Evolutionary conservation across 2,888 invertebrate species (phyloP), one percentile per base, ranked within the genome.

Genomic region (Drosophila helvetica): DNA sequence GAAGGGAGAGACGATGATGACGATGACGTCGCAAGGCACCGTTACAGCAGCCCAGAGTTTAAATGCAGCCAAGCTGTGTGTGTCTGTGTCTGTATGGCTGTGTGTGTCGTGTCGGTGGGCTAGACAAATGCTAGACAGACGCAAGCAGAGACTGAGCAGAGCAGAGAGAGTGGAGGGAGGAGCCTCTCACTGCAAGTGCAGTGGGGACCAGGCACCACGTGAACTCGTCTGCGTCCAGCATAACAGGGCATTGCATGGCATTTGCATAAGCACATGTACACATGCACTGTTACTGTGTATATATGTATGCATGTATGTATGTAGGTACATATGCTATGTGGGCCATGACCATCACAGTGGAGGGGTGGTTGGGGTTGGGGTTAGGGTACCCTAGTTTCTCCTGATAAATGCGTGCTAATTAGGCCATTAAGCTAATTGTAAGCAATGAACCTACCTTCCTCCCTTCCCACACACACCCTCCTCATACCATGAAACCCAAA

Each of bases 81-180:
- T 65, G 47, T 45, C 5, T 38, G 60, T 48, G 38, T 66, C 33
- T 25, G 9, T 43, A 12, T 45, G 47, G 47, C 46, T 63, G 48
- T 46, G 55, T 30, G 38, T 57, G 60, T 59, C 43, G 30, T 22
- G 22, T 22, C 27, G 61, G 61, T 66, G 77, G 63, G 79, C 88
- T 85, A 83, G 82, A 80, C 80, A 81, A 81, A 77, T 77, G 85
- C 85, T 80, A 80, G 80, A 83, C 86, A 72, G 72, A 69, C 55
- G 65, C 61, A 33, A 62, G 58, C 25, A 51, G 19, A 50, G 38
- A 50, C 19, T 45, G 25, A 38, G 52, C 19, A 43, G 46, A 10
- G 30, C 27, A 6, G 38, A 2, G 38, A 15, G 15, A n/a, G 38
- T 5, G 6, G 38, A 38, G 38, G 27, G 38, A 10, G 60, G 55